Evolutionary conservation across 2,113 vertebrate species (phyloP), one percentile per base, ranked within the genome.

Genomic region (Strigops habroptila): DNA sequence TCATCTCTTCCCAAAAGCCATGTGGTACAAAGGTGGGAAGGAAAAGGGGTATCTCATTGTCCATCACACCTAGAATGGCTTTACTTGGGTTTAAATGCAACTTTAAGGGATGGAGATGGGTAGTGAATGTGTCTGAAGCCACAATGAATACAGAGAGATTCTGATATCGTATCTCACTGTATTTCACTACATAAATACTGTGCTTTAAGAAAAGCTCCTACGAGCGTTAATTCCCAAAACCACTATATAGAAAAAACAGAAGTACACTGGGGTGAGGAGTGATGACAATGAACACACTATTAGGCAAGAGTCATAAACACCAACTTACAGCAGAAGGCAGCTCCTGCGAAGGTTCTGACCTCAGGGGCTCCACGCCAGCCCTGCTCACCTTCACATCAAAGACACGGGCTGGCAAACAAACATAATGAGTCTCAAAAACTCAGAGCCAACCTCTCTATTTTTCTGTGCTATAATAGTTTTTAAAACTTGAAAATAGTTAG

Each of bases 91-190:
- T 53, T 30, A 79, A 80, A 80, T 17, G 8, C 3, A 4, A 9
- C 39, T 74, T 69, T 2, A 21, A 80, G 25, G n/a, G 53, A 74
- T 30, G 51, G 31, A n/a, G 41, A 43, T 6, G 25, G 35, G 57
- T 18, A 35, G 24, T 8, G 68, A 51, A 22, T 2, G 7, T 7
- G 17, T 21, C 64, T 27, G 43, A 92, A 93, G 52, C 30, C 43
- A 76, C 1, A 0, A 19, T 9, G 18, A 80, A 80, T 9, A 59
- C 0, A 1, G 80, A 46, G 35, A 37, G 25, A 30, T 86, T 3
- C 35, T 0, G 9, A 39, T 27, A 19, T 15, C 3, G 0, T 9
- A 63, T 17, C 46, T 75, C 2, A 0, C 67, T 86, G 25, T 41
- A 55, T 73, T 60, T 74, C 69, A 49, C 59, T 60, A 63, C 12